phyloP scores from a whole-genome alignment of 2,797 vertebrate species.

The Trachurus trachurus region DNA sequence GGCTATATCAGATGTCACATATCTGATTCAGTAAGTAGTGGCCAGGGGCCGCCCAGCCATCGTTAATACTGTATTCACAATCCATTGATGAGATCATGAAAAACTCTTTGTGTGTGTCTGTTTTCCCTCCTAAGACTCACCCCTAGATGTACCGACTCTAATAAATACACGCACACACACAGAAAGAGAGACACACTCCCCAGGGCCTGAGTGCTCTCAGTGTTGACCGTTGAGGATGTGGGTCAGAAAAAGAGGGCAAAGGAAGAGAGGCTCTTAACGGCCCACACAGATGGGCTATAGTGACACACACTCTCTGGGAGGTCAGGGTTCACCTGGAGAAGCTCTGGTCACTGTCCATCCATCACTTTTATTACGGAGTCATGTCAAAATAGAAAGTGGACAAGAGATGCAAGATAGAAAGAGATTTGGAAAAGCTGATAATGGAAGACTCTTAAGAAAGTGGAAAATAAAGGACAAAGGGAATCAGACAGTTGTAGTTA shows the following conservation, averaged over 20 bases:
- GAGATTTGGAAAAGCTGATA: conserved; percentile 10
- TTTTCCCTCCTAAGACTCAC: conserved; percentile 67
- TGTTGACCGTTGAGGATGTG: conserved; percentile 80
- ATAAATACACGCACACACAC: conserved; percentile 54
- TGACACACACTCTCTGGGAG: conserved; percentile 65
- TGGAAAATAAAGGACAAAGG: background rate
- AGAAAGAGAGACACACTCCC: conserved; percentile 66
- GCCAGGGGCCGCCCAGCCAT: conserved; percentile 78
- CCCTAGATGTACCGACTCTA: conserved; percentile 58
- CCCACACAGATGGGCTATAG: conserved; percentile 81
- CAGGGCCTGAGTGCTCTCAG: conserved; percentile 75
- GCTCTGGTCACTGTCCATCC: conserved; percentile 84
- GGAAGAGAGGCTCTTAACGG: conserved; percentile 77
- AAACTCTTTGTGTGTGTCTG: conserved; percentile 52
- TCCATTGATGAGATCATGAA: conserved; percentile 86
- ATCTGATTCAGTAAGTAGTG: conserved; percentile 83
- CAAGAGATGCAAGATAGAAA: conserved; percentile 24
- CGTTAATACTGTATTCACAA: conserved; percentile 83
- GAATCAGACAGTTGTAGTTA: background rate
- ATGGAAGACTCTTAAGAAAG: background rate
- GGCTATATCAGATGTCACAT: conserved; percentile 81
- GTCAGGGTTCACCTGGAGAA: conserved; percentile 89
- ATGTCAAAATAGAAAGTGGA: conserved; percentile 72
- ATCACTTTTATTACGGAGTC: conserved; percentile 86
- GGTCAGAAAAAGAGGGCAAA: conserved; percentile 82